phyloP scores from a whole-genome alignment of 2,888 invertebrate species.

The Odontocolon sp. region DNA sequence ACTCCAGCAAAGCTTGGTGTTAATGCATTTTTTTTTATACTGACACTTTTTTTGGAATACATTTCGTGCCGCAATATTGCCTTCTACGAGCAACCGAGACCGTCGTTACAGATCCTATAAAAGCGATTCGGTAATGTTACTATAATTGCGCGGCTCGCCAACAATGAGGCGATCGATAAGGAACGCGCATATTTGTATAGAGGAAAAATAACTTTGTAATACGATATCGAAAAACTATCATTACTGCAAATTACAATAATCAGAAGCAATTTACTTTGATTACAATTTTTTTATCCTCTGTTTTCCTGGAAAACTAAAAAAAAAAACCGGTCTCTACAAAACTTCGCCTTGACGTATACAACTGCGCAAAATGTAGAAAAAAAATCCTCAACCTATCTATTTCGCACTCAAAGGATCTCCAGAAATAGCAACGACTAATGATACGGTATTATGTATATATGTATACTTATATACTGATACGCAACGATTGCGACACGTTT shows the following conservation, averaged over 20 bases:
- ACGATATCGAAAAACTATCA: conserved; percentile 24
- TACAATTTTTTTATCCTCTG: not conserved
- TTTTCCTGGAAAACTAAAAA: not conserved
- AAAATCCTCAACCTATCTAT: too few species aligned
- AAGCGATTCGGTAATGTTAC: conserved; percentile 19
- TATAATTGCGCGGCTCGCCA: conserved; percentile 26
- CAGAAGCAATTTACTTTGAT: not conserved
- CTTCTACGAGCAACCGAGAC: conserved; percentile 26
- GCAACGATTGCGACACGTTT: too few species aligned
- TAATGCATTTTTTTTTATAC: conserved; percentile 57
- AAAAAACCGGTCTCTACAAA: not conserved
- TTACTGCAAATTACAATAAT: conserved; percentile 4
- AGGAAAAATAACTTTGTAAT: not conserved
- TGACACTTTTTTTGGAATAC: conserved; percentile 46
- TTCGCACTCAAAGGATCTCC: too few species aligned
- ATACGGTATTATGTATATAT: too few species aligned
- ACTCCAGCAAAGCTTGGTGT: conserved; percentile 57
- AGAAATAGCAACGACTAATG: too few species aligned
- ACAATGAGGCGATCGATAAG: not conserved
- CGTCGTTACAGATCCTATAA: conserved; percentile 35
- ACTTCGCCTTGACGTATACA: too few species aligned
- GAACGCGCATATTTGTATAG: not conserved
- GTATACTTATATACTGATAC: too few species aligned
- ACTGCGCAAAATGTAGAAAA: too few species aligned
- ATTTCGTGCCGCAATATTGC: conserved; percentile 48